Conservation (phyloP, 2,888 invertebrate genomes). For the Aleiodes alternator region DNA sequence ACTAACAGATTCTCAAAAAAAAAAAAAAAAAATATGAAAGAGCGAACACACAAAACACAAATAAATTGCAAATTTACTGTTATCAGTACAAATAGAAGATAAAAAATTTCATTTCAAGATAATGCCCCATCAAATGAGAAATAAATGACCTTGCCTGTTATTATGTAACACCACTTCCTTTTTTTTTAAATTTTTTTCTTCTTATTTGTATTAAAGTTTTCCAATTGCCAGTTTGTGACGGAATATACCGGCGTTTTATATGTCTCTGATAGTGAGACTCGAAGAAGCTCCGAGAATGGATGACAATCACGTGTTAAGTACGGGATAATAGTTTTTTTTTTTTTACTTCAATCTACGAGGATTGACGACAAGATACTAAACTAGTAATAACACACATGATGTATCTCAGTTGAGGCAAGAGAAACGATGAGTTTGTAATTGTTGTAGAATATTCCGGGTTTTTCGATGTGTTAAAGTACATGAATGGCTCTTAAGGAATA, state of each 20-base stretch:
- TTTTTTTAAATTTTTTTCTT: too few relatives aligned
- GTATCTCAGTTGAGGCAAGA: background rate
- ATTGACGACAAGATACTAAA: slow-evolving; percentile 18
- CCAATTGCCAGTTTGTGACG: too few relatives aligned
- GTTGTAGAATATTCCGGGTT: slow-evolving; percentile 40
- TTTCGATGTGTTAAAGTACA: slow-evolving; percentile 53
- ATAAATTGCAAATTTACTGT: slow-evolving; percentile 51
- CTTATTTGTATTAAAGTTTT: too few relatives aligned
- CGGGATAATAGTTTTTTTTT: slow-evolving; percentile 1
- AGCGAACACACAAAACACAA: too few relatives aligned
- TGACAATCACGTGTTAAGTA: slow-evolving; percentile 24
- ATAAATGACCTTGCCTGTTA: too few relatives aligned
- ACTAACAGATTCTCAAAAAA: slow-evolving; percentile 84
- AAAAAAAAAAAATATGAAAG: slow-evolving; percentile 76
- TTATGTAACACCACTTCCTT: too few relatives aligned
- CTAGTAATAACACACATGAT: slow-evolving; percentile 6
- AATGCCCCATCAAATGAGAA: too few relatives aligned
- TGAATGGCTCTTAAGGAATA: background rate
- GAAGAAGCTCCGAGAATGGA: slow-evolving; percentile 16
- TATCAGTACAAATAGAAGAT: too few relatives aligned
- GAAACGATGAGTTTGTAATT: slow-evolving; percentile 8
- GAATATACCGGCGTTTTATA: background rate
- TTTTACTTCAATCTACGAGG: slow-evolving; percentile 4
- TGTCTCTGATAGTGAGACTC: background rate
- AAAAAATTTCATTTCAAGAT: too few relatives aligned